Percentiles rank a stretch among this genome's conserved stretches.
Conservation (phyloP, 2,797 vertebrate species). For the Anniella stebbinsi region DNA sequence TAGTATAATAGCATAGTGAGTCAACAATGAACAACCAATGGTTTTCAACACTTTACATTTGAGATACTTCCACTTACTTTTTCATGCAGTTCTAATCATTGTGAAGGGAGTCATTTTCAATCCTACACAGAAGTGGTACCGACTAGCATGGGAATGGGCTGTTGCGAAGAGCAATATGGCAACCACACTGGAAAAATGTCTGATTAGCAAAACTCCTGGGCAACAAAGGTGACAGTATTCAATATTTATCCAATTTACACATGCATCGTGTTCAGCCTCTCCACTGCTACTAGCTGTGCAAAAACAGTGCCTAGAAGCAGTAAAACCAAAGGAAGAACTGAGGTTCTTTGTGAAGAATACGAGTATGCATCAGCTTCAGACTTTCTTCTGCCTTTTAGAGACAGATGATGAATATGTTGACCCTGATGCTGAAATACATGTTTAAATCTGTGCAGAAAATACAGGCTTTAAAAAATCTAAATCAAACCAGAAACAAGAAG, state of each 20-base stretch:
- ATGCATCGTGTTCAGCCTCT: neutral
- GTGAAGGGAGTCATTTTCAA: neutral
- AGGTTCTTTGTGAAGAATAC: neutral
- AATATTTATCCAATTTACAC: neutral
- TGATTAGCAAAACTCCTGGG: neutral
- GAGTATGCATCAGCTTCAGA: neutral
- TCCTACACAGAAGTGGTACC: neutral
- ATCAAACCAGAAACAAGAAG: neutral
- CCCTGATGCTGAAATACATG: neutral
- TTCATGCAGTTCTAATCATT: neutral
- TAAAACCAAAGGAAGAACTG: neutral
- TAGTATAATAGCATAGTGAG: conserved; percentile 36
- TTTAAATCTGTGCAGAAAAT: neutral
- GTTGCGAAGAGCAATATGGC: neutral
- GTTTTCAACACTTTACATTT: neutral
- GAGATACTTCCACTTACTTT: conserved; percentile 18
- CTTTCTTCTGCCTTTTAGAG: neutral
- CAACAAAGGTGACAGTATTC: neutral
- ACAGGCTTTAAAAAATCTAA: neutral
- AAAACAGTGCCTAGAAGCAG: neutral
- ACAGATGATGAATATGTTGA: neutral
- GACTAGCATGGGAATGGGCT: neutral
- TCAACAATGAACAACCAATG: conserved; percentile 55
- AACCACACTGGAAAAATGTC: no score
- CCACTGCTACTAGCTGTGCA: neutral